Evolutionary conservation across 2,888 invertebrate species (phyloP).

Genomic region (Sarcophaga variegata): DNA sequence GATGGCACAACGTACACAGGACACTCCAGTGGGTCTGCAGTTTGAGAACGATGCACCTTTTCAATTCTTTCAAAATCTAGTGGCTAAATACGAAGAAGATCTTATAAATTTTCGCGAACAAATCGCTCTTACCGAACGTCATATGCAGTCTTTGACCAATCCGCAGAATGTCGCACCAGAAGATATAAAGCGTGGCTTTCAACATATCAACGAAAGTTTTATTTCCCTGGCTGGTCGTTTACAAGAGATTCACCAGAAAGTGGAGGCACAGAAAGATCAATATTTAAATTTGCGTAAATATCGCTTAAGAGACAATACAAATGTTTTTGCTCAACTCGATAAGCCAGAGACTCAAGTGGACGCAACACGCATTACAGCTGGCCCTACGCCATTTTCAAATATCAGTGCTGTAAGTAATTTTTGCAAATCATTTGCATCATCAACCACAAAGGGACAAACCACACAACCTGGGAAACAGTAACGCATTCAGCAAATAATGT

Average conservation of each 20-base stretch:
- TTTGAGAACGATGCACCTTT: conserved; percentile 89
- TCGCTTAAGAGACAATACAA: conserved; percentile 86
- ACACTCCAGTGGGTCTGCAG: conserved; percentile 88
- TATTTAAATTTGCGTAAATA: conserved; percentile 91
- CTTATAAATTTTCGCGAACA: conserved; percentile 87
- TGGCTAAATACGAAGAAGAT: conserved; percentile 87
- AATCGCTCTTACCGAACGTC: conserved; percentile 88
- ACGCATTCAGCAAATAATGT: neutral
- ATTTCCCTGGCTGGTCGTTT: conserved; percentile 93
- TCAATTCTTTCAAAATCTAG: conserved; percentile 87
- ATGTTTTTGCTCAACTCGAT: conserved; percentile 86
- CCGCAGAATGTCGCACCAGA: conserved; percentile 86
- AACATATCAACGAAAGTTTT: conserved; percentile 92
- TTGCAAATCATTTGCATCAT: conserved; percentile 74
- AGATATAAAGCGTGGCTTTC: conserved; percentile 90
- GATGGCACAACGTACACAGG: conserved; percentile 90
- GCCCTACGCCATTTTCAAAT: conserved; percentile 85
- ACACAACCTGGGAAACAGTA: conserved; percentile 56
- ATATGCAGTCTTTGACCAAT: conserved; percentile 85
- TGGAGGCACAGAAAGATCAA: conserved; percentile 92
- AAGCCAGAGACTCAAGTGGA: conserved; percentile 78
- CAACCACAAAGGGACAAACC: conserved; percentile 50
- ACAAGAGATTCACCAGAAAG: conserved; percentile 89
- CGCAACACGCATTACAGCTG: conserved; percentile 82
- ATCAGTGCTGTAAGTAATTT: conserved; percentile 78